Base-by-base conservation (phyloP, 2,797 vertebrate genomes). In the Cetoscarus ocellatus region DNA sequence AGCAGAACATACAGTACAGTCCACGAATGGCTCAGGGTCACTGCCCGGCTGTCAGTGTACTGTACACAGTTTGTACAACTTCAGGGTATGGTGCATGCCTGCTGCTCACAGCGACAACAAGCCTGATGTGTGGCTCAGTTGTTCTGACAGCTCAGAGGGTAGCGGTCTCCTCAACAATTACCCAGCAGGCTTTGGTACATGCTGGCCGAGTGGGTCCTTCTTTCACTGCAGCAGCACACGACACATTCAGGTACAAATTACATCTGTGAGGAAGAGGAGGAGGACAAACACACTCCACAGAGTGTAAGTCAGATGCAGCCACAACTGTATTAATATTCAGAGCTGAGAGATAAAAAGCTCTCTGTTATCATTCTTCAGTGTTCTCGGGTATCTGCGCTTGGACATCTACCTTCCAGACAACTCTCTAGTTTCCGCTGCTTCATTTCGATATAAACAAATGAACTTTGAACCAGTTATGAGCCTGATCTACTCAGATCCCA, bases 81-180 rank as follows among this genome's bases (percentile, higher is more conserved):
- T 42, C 47, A 43, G 19, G 48, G 15, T 40, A 36, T 39, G 49
- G 36, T 35, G 34, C 42, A 44, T 53, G 63, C 35, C 48, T 19
- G 17, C 10, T 10, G 58, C 72, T 43, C 7, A 14, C 13, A 44
- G 72, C 50, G 56, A 75, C 67, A 56, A 54, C 13, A n/a, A 56
- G 58, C 53, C 34, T 17, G 40, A 60, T 51, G 62, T 10, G 42
- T 48, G 27, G 55, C 14, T 77, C 54, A 83, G 15, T 50, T 43
- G 42, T 66, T 51, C 70, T 79, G 80, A 90, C 81, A 82, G 77
- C 70, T 49, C 56, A 49, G 67, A 40, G 36, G 49, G 61, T 44
- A 51, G 63, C 18, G 15, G 43, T 58, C 40, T 62, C 50, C 13
- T 70, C 43, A 45, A 64, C 45, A 50, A 15, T 49, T 70, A 65